Base-by-base conservation (phyloP, 2,797 vertebrate species). In the Huso huso region DNA sequence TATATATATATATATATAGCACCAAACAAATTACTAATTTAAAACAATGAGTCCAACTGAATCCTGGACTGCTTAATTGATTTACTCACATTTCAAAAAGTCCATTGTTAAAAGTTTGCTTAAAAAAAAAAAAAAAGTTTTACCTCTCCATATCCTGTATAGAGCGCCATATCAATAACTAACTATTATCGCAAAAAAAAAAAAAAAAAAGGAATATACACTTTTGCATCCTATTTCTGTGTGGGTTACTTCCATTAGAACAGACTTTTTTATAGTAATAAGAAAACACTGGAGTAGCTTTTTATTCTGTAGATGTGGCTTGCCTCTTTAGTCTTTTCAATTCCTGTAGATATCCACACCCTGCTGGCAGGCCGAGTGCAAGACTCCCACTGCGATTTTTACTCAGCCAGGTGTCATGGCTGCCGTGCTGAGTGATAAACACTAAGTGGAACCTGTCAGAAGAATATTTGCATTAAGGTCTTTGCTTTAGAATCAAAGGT, bases 361-460 rank as follows among this genome's bases (percentile, higher is more conserved):
- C 89, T 72, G 80, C 86, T 90, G 87, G 76, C 82, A 80, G 88
- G 84, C 87, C 73, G 73, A 92, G 88, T 86, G 87, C 85, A 86
- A 77, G 75, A 76, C 85, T 84, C 90, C 91, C 80, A 84, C 80
- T 68, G 92, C 84, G 91, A 89, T 81, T 88, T 90, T 90, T 89
- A 90, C 90, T 89, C 91, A 91, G 89, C 83, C 81, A 87, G 87
- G 88, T 89, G 89, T 90, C 87, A 67, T 77, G 86, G 87, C 86
- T 85, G 81, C 86, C 83, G 78, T 1, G 58, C 80, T 85, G 90
- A 86, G 88, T 86, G 77, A 83, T 88, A 89, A 92, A 89, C 90
- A 88, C 88, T 88, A 89, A 92, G 87, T 82, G 87, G 84, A 83
- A 89, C 77, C 84, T 85, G 84, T 84, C 85, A 75, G 83, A 81